Evolutionary conservation across 1,140 invertebrate species (phyloP).

Genomic region (Chrysopa pallens): DNA sequence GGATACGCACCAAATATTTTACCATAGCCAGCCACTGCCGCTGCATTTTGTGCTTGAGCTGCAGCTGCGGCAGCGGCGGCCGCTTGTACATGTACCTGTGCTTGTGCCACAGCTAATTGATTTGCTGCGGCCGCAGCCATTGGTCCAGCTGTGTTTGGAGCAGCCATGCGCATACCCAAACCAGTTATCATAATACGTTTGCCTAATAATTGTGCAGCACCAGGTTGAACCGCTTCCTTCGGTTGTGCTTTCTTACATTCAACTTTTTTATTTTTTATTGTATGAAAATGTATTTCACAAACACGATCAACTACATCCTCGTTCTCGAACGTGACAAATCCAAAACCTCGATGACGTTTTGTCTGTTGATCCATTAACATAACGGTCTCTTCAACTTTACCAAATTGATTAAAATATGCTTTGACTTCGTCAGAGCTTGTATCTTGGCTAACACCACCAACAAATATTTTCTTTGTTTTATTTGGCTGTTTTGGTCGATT

Average conservation of each 20-base stretch:
- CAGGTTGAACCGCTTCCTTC: slow-evolving; percentile 68
- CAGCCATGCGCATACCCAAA: slow-evolving; percentile 40
- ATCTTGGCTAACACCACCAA: slow-evolving; percentile 80
- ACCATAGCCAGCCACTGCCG: slow-evolving; percentile 36
- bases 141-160: slow-evolving; percentile 29
- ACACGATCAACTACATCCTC: slow-evolving; percentile 81
- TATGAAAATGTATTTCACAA: slow-evolving; percentile 81
- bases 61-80: slow-evolving; percentile 16
- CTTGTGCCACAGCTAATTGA: slow-evolving; percentile 35
- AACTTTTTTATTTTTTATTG: slow-evolving; percentile 84
- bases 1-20: slow-evolving; percentile 48
- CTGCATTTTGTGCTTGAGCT: slow-evolving; percentile 9
- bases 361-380: slow-evolving; percentile 93
- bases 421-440: slow-evolving; percentile 81
- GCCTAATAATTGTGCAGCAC: slow-evolving; percentile 44
- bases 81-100: slow-evolving; percentile 28
- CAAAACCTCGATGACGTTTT: slow-evolving; percentile 76
- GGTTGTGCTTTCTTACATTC: slow-evolving; percentile 87
- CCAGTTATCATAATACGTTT: slow-evolving; percentile 53
- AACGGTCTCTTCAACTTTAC: slow-evolving; percentile 79
- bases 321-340: slow-evolving; percentile 82
- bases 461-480: slow-evolving; percentile 84
- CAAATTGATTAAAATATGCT: slow-evolving; percentile 80
- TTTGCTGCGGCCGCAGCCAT: slow-evolving; percentile 34
- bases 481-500: slow-evolving; percentile 69